phyloP scores from a whole-genome alignment of 2,113 vertebrate species.

The Gymnarchus niloticus region DNA sequence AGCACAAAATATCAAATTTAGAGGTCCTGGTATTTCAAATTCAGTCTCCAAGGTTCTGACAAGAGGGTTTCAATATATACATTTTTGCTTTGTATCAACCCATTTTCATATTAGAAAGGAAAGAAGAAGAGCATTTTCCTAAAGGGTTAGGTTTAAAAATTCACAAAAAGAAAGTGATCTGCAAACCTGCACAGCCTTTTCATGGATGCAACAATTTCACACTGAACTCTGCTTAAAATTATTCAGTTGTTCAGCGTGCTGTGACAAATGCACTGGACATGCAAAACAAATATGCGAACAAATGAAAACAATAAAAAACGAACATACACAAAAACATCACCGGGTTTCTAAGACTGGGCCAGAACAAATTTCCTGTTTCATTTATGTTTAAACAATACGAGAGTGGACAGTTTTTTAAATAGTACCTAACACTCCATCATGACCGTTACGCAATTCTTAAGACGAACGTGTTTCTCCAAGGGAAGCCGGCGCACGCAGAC shows the following conservation, averaged over 20 bases:
- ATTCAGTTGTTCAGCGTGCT: neutral
- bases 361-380: neutral
- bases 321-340: neutral
- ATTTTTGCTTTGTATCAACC: neutral
- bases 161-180: neutral
- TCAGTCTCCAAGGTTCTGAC: neutral
- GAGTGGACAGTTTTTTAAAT: neutral
- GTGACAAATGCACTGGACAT: neutral
- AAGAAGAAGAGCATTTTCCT: neutral
- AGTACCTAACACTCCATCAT: neutral
- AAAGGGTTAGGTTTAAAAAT: neutral
- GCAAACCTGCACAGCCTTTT: neutral
- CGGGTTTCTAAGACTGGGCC: neutral
- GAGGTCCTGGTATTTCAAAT: neutral
- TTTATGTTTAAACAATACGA: neutral
- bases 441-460: neutral
- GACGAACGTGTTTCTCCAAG: neutral
- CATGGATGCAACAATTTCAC: neutral
- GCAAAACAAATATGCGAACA: neutral
- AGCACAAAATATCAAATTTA: slow-evolving; percentile 2
- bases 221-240: neutral
- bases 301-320: neutral
- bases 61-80: neutral
- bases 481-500: neutral
- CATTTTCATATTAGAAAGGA: neutral